Evolutionary conservation across 1,140 invertebrate genomes (phyloP), one percentile per base, ranked within the genome.

Genomic region (Sminthurinus signatus): DNA sequence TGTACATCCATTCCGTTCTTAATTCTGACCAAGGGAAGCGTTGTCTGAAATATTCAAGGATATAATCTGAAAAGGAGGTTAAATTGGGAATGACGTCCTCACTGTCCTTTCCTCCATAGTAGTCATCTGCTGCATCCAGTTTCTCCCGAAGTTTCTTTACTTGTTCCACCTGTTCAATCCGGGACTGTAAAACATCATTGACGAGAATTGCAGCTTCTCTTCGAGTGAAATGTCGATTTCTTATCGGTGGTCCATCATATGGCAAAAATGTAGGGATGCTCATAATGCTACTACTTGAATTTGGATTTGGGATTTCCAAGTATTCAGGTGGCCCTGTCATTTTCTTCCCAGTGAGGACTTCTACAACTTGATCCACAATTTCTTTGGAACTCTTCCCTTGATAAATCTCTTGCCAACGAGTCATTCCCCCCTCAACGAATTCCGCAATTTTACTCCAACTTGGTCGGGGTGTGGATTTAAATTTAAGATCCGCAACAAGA

Each of bases 381-480:
- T 59, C 48, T 19, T 36, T 48, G 0, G 62, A 46, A 39, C 39
- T 50, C 15, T 60, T 46, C n/a, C 59, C 59, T n/a, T 65, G 43
- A 31, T 39, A 36, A 1, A 51, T 44, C 50, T 54, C 21, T 21
- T 27, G 44, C 57, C 62, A 69, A 1, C 36, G 2, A 0, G 32
- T 1, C 25, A 31, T 4, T 1, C 62, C 67, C 1, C 46, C 55
- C 46, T 44, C 28, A 23, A 52, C 28, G 21, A 44, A 31, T 19
- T 65, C 60, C 8, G 52, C 63, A 8, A 69, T 62, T 51, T 62
- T 65, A 0, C 27, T 58, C 63, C 59, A 69, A 32, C 51, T 57
- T 21, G 67, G 67, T 29, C 60, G 43, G 15, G 67, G 67, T 3
- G 67, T 69, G 12, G 62, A 48, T 19, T 65, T 50, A 15, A 21